phyloP scores from a whole-genome alignment of 2,888 invertebrate genomes.

The Lydus trimaculatus region DNA sequence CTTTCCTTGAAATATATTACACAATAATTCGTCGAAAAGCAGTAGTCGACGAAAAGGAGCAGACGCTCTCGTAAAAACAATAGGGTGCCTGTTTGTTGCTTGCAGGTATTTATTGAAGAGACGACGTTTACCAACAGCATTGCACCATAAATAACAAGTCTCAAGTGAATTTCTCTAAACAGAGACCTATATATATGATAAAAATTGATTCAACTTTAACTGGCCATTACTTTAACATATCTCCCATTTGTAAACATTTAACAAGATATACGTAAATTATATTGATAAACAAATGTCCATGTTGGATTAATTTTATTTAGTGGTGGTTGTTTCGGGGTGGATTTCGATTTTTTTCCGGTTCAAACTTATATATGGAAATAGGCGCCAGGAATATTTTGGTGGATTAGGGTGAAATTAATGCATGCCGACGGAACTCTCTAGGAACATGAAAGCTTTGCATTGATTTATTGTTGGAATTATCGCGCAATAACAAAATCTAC shows the following conservation, averaged over 20 bases:
- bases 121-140: slow-evolving; percentile 12
- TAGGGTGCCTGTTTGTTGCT: slow-evolving; percentile 17
- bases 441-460: slow-evolving; percentile 30
- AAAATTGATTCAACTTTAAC: not conserved
- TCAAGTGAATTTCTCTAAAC: slow-evolving; percentile 27
- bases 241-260: not conserved
- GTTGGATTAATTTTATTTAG: slow-evolving; percentile 37
- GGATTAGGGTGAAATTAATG: slow-evolving; percentile 37
- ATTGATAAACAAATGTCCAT: slow-evolving; percentile 28
- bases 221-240: not conserved
- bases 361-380: slow-evolving; percentile 34
- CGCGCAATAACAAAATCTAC: slow-evolving; percentile 18
- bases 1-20: slow-evolving; percentile 31
- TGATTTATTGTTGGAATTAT: slow-evolving; percentile 31
- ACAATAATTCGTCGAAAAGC: slow-evolving; percentile 33
- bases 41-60: slow-evolving; percentile 12
- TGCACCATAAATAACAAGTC: slow-evolving; percentile 34
- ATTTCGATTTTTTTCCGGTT: slow-evolving; percentile 29
- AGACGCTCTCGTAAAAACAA: slow-evolving; percentile 26
- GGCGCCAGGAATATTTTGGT: slow-evolving; percentile 36
- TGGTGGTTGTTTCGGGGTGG: slow-evolving; percentile 31
- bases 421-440: slow-evolving; percentile 28
- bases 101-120: slow-evolving; percentile 31
- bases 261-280: not conserved
- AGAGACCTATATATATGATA: slow-evolving; percentile 6